Evolutionary conservation across 2,888 invertebrate genomes (phyloP).

Genomic region (Stratiomys singularior): DNA sequence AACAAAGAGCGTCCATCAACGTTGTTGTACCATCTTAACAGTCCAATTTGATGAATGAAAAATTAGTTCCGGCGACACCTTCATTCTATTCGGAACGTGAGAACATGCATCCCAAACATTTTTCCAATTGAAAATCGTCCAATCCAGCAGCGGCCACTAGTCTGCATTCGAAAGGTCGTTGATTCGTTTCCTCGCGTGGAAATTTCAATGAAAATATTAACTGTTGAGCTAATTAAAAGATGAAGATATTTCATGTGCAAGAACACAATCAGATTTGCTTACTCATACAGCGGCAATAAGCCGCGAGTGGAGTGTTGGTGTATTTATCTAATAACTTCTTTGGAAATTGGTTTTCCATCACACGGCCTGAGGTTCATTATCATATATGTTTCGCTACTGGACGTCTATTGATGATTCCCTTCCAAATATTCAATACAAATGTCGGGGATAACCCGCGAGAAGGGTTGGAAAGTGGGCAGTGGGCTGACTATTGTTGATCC

Average conservation of each 20-base stretch:
- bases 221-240: slow-evolving; percentile 11
- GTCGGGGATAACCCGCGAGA: background rate
- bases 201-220: background rate
- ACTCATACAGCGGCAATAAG: background rate
- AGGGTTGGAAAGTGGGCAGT: background rate
- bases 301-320: background rate
- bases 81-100: background rate
- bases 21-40: no score
- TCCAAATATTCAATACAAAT: slow-evolving; percentile 20
- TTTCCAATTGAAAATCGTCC: background rate
- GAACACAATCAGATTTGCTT: background rate
- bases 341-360: slow-evolving; percentile 29
- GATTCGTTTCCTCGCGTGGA: background rate
- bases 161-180: background rate
- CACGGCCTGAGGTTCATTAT: slow-evolving; percentile 44
- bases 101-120: background rate
- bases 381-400: slow-evolving; percentile 50
- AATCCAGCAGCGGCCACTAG: background rate
- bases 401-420: slow-evolving; percentile 48
- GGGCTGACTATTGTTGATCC: background rate
- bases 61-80: no score
- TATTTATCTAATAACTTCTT: slow-evolving; percentile 6
- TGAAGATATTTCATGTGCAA: background rate
- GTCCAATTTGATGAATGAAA: no score
- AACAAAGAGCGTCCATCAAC: no score